Base-by-base conservation (phyloP, 2,797 vertebrate genomes). In the Ctenosaura bakeri region DNA sequence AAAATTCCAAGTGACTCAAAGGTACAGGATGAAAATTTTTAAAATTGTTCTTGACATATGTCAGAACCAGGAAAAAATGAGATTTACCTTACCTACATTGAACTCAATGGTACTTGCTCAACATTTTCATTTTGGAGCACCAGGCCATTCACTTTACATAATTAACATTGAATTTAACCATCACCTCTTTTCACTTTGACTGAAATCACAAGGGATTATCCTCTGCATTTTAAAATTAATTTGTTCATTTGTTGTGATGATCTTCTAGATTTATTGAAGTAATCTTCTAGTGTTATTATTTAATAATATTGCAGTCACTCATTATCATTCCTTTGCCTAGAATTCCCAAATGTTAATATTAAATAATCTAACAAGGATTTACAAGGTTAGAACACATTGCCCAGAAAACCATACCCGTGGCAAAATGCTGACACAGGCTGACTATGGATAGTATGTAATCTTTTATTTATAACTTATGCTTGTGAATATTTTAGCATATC, bases 171-270 rank as follows among this genome's bases (percentile, higher is more conserved):
- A 50, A 76, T 87, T 82, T 82, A 87, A 54, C n/a, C 78, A 91
- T 2, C 38, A 64, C 77, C 90, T 86, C 82, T 90, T 91, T 90
- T 50, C 50, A 84, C 87, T 92, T 91, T 54, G 90, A 87, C 74
- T 88, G 85, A 26, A 86, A 89, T 46, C 92, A 56, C 82, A 59
- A 84, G 86, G 73, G 84, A 94, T 74, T 0, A 90, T 86, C 84
- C 77, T 94, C 92, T 93, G 93, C 90, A 92, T 35, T 89, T 87
- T 88, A 89, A 81, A 94, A 95, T 95, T 93, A 94, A 94, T 92
- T 96, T 91, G 89, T 88, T 91, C 92, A 90, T 95, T 95, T 95
- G 94, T 95, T 94, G 93, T 92, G 85, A 93, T 92, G 87, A 93
- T 94, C 90, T 91, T 86, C 85, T 84, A 74, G 85, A 95, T 95